phyloP scores from a whole-genome alignment of 2,797 vertebrate species.

The Ara ararauna region DNA sequence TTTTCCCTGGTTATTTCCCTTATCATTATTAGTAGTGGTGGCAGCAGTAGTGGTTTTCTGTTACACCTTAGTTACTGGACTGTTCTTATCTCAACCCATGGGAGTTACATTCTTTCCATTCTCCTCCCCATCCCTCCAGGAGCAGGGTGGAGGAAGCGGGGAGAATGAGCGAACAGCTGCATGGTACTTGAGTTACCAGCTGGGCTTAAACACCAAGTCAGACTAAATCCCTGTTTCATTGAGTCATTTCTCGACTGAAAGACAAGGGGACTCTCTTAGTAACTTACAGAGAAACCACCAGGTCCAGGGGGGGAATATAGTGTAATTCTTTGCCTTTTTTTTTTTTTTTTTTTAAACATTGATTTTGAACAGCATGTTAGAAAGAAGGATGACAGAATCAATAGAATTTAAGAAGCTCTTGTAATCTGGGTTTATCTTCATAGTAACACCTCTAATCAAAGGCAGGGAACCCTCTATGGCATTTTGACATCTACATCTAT shows the following conservation, averaged over 20 bases:
- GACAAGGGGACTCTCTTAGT: background rate
- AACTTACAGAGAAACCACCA: slow-evolving; percentile 30
- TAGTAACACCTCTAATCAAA: slow-evolving; percentile 75
- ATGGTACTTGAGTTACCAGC: too few relatives aligned
- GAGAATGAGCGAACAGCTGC: too few relatives aligned
- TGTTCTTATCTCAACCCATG: too few relatives aligned
- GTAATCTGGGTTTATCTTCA: slow-evolving; percentile 70
- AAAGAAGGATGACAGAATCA: slow-evolving; percentile 71
- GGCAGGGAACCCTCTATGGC: slow-evolving; percentile 35
- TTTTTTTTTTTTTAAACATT: background rate
- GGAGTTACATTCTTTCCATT: too few relatives aligned
- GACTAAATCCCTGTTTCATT: slow-evolving; percentile 51
- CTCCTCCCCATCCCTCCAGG: too few relatives aligned
- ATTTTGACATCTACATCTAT: slow-evolving; percentile 71
- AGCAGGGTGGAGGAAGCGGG: too few relatives aligned
- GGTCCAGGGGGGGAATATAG: background rate
- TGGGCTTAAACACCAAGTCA: background rate
- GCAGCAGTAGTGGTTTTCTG: too few relatives aligned
- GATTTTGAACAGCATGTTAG: slow-evolving; percentile 55
- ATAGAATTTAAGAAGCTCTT: slow-evolving; percentile 72
- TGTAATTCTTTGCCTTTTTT: background rate
- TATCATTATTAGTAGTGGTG: too few relatives aligned
- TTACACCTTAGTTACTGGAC: too few relatives aligned
- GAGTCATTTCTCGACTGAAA: slow-evolving; percentile 50
- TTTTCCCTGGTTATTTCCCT: too few relatives aligned